Evolutionary conservation across 1,140 invertebrate genomes (phyloP), one percentile per base, ranked within the genome.

Genomic region (Gonatopus flavifemur): DNA sequence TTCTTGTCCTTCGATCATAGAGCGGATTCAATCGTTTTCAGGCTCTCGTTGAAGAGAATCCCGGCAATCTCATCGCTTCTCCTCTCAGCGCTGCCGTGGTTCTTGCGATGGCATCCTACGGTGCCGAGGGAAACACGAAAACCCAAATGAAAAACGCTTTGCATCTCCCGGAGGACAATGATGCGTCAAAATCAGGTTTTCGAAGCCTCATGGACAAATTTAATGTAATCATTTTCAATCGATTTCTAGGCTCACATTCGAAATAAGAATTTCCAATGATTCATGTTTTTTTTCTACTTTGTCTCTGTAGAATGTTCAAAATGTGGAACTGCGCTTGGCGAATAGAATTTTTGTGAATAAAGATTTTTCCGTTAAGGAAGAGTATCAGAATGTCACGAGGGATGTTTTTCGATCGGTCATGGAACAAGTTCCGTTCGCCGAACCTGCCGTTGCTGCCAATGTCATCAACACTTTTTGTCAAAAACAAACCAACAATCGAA

Each of bases 391-490:
- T 13, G 12, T 66, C 2, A 61, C 66, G 0, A 20, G 53, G 32
- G 46, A 47, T 2, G 25, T 40, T 3, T 77, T 69, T 33, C 41
- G 28, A 16, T 68, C 72, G 13, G 45, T n/a, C 3, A 52, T 35
- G 10, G 8, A 45, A 41, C 50, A 3, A 7, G 45, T 83, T 0
- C 56, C 83, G 42, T 83, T 82, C 45, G 9, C 3, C 0, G 28
- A 70, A 35, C 48, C 55, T 1, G 0, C 13, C 1, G 49, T 62
- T 7, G 65, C 69, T 15, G 66, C 76, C 3, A 60, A 74, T 20
- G 59, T 20, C 0, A 83, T 87, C 24, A 87, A 87, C 45, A 30
- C 54, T 2, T 87, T 82, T 81, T 78, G 82, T 15, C 64, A 76
- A 20, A 51, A 77, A 10, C 55, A 77, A 7, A 87, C 85, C 0